Conservation (phyloP, 2,797 vertebrate species). For the Austrolebias charrua region DNA sequence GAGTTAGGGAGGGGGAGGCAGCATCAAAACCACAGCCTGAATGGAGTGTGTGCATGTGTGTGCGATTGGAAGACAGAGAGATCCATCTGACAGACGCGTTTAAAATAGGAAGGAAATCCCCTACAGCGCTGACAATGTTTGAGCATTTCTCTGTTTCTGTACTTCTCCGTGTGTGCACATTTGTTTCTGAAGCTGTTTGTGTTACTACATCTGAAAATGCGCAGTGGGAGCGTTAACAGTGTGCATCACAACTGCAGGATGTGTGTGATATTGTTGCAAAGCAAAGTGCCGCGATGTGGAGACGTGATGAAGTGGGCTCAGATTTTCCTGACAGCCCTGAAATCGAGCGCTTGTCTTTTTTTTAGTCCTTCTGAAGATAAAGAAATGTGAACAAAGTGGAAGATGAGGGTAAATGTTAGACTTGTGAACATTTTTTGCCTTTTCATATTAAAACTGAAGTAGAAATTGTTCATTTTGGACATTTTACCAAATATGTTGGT, state of each 20-base stretch:
- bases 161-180: slow-evolving; percentile 13
- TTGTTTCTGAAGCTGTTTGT: slow-evolving; percentile 58
- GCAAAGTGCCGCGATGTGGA: slow-evolving; percentile 29
- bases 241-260: slow-evolving; percentile 55
- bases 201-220: slow-evolving; percentile 63
- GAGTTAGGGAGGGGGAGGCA: slow-evolving; percentile 14
- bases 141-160: slow-evolving; percentile 7
- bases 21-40: slow-evolving; percentile 40
- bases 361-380: slow-evolving; percentile 33
- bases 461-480: too few species aligned
- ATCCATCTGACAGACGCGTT: slow-evolving; percentile 56
- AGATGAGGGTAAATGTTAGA: slow-evolving; percentile 4
- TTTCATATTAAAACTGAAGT: background rate
- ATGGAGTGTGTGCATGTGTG: slow-evolving; percentile 14
- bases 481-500: too few species aligned
- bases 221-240: slow-evolving; percentile 66
- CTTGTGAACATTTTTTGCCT: background rate
- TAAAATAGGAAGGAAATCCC: slow-evolving; percentile 58
- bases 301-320: slow-evolving; percentile 61
- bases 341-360: slow-evolving; percentile 50
- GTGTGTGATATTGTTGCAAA: slow-evolving; percentile 56
- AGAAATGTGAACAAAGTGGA: slow-evolving; percentile 30
- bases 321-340: slow-evolving; percentile 65
- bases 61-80: slow-evolving; percentile 12
- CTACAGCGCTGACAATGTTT: slow-evolving; percentile 43